These are phyloP conservation scores for Papilio dardanus DNA, from an alignment of 1,140 invertebrate genomes.

Conservation along the genomic window DNA sequence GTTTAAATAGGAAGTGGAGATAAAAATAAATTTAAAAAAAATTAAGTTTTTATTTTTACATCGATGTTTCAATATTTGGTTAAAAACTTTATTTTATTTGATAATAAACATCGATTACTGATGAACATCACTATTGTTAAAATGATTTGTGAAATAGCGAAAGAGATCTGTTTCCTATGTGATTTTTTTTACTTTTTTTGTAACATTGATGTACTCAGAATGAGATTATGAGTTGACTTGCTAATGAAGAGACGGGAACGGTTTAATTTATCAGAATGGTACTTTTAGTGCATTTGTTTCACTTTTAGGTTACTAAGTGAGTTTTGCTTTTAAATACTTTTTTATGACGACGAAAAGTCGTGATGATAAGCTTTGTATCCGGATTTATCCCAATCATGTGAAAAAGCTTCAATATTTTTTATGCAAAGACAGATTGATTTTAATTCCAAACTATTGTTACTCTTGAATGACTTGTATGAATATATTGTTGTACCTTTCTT, in stretches of 20 bases:
- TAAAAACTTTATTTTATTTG: neutral
- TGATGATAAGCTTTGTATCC: neutral
- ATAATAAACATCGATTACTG: constrained; percentile 3
- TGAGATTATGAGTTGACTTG: constrained; percentile 72
- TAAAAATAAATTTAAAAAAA: neutral
- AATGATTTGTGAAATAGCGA: constrained; percentile 43
- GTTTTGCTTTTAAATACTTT: constrained; percentile 65
- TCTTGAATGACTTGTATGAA: neutral
- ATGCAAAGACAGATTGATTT: neutral
- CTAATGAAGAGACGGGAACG: constrained; percentile 44
- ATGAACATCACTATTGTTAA: neutral
- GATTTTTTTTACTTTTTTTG: constrained; percentile 57
- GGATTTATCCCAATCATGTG: neutral
- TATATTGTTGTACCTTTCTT: neutral
- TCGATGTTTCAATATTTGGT: neutral
- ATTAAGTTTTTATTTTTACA: neutral
- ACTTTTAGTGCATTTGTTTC: constrained; percentile 78
- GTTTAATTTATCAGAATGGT: constrained; percentile 53
- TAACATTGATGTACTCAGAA: constrained; percentile 73
- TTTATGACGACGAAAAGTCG: neutral
- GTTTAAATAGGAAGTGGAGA: neutral
- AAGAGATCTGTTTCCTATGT: constrained; percentile 73
- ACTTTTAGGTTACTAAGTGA: constrained; percentile 69
- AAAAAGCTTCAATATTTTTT: constrained; percentile 4
- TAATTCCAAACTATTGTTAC: neutral